phyloP scores from a whole-genome alignment of 1,140 invertebrate genomes.

The Drosophila tropicalis region DNA sequence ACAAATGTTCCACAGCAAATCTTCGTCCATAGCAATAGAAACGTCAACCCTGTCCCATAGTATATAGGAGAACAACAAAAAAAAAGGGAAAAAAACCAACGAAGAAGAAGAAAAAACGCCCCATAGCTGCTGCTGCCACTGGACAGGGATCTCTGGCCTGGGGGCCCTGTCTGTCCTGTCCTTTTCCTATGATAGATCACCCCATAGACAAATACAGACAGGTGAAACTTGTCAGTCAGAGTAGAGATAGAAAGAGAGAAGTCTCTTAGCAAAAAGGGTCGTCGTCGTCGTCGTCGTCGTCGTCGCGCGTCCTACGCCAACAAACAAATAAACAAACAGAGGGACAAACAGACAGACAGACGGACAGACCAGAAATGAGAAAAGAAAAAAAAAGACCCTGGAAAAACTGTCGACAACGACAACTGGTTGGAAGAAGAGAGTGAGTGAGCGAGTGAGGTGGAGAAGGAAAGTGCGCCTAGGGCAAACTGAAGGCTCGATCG shows the following conservation, averaged over 20 bases:
- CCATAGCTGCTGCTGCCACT: slow-evolving; percentile 20
- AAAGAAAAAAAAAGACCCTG: slow-evolving; percentile 23
- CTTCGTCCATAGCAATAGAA: slow-evolving; percentile 50
- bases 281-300: slow-evolving; percentile 55
- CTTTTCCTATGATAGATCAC: slow-evolving; percentile 69
- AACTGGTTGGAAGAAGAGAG: not conserved
- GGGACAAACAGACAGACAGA: slow-evolving; percentile 31
- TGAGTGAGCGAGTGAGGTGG: not conserved
- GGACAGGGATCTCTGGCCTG: slow-evolving; percentile 36
- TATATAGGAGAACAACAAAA: slow-evolving; percentile 13
- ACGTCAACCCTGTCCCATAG: slow-evolving; percentile 51
- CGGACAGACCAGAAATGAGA: slow-evolving; percentile 27
- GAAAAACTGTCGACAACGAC: slow-evolving; percentile 39
- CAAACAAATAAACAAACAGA: slow-evolving; percentile 65
- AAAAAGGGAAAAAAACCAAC: no score
- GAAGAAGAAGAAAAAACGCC: no score
- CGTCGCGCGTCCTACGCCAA: slow-evolving; percentile 70
- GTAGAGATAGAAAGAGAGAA: slow-evolving; percentile 19
- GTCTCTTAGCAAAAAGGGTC: slow-evolving; percentile 60
- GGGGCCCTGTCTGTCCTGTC: slow-evolving; percentile 42
- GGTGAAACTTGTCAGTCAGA: slow-evolving; percentile 79
- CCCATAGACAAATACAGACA: slow-evolving; percentile 79
- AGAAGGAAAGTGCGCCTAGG: slow-evolving; percentile 28
- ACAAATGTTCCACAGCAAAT: slow-evolving; percentile 69
- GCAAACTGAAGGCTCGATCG: slow-evolving; percentile 5